Conservation (phyloP, 2,888 invertebrate species). For the Protonemura montana region DNA sequence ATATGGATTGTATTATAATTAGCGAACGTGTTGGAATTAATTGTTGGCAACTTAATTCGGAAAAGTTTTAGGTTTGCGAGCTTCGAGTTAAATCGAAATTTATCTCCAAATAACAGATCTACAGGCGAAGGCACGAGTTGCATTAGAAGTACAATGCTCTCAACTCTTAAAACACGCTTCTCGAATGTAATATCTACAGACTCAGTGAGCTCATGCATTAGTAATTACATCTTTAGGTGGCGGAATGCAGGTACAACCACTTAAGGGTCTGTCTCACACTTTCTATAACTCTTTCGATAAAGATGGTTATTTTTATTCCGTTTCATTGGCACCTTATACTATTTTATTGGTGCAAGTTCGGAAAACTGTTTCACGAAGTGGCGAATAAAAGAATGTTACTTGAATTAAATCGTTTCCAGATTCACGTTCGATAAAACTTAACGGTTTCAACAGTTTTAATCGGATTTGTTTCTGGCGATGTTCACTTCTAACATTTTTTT, state of each 20-base stretch:
- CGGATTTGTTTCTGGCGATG: constrained; percentile 9
- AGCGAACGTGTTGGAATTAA: neutral
- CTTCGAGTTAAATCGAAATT: neutral
- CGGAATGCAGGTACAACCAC: too few relatives aligned
- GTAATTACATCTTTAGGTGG: neutral
- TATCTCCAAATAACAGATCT: constrained; percentile 7
- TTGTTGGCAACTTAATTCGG: neutral
- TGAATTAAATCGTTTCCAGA: constrained; percentile 8
- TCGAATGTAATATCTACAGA: neutral
- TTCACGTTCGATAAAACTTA: constrained; percentile 14
- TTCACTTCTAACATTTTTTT: neutral
- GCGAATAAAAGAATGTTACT: neutral
- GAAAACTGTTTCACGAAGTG: neutral
- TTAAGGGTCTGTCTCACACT: neutral
- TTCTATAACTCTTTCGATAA: neutral
- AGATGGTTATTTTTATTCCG: neutral
- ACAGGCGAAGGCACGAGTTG: neutral
- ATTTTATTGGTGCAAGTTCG: neutral
- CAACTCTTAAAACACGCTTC: neutral
- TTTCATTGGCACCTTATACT: neutral
- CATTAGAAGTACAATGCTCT: neutral
- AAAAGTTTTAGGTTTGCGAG: neutral
- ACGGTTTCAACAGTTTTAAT: constrained; percentile 18
- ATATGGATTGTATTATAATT: neutral
- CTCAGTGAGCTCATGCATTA: neutral